Evolutionary conservation across 2,888 invertebrate species (phyloP), one percentile per base, ranked within the genome.

Genomic region (Melinopterus prodromus): DNA sequence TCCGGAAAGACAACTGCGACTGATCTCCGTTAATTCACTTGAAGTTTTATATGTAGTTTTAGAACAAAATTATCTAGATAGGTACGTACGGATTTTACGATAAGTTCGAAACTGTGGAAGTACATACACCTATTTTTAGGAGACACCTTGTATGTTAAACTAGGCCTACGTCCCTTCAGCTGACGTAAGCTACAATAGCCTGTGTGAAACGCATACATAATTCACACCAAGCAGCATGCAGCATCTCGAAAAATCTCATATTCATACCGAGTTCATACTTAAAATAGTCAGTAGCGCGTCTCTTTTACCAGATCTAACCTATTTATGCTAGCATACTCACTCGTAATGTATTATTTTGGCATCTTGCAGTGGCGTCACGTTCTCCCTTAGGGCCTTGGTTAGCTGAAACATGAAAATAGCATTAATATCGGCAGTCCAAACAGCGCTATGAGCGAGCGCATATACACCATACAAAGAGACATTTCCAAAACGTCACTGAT

Each of bases 401-500:
- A 80, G 75, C 80, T 80, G 77, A 79, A 80, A 80, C 80, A 80
- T 77, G 80, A 79, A 80, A 80, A 80, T 77, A 70, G 77, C 80
- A 80, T 80, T 80, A 80, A 80, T 80, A 80, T 79, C 38, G 74
- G 74, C 7, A 35, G 36, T 36, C 74, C n/a, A 36, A 16, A n/a
- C 9, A 15, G 9, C 36, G n/a, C 36, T 74, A 36, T 74, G 74
- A 35, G 35, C 26, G n/a, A 74, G 36, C 74, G 0, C 74, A 15
- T 35, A 36, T 26, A 53, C 53, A 38, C 38, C 6, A 26, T 26
- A 36, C 36, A 74, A 35, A 35, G 71, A 37, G 35, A 12, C 35
- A 26, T 35, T 35, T 9, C 35, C 36, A 74, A 74, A 36, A 36
- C 37, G 74, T 35, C 74, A 35, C 12, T 71, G 12, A 16, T 35